Percentiles rank a stretch among this genome's conserved stretches.
Conservation (phyloP, 2,888 invertebrate genomes). For the Synanthedon myopaeformis region DNA sequence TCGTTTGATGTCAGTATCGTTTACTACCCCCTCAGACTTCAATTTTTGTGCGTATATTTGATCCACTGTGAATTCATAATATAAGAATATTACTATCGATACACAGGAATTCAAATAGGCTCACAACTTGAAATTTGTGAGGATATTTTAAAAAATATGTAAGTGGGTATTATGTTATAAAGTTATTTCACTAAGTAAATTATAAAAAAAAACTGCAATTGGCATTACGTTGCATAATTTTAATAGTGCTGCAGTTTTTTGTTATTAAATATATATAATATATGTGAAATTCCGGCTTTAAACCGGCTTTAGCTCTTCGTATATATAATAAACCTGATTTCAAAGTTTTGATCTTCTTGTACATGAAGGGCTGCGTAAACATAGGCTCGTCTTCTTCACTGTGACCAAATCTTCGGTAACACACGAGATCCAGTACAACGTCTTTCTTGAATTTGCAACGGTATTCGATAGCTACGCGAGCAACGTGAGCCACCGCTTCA, state of each 20-base stretch:
- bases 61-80: slow-evolving; percentile 62
- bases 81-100: too few species aligned
- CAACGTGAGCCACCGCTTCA: slow-evolving; percentile 90
- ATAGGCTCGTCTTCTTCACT: slow-evolving; percentile 96
- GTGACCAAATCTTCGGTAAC: slow-evolving; percentile 90
- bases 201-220: too few species aligned
- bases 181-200: too few species aligned
- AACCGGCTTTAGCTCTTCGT: background rate
- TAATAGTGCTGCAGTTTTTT: too few species aligned
- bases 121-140: too few species aligned
- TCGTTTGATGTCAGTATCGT: slow-evolving; percentile 73
- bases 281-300: too few species aligned
- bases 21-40: slow-evolving; percentile 78
- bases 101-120: too few species aligned
- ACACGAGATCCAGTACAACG: slow-evolving; percentile 85
- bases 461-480: slow-evolving; percentile 91
- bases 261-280: too few species aligned
- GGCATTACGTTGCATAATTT: too few species aligned
- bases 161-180: too few species aligned
- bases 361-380: slow-evolving; percentile 96
- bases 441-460: slow-evolving; percentile 88
- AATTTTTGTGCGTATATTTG: slow-evolving; percentile 80
- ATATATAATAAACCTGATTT: slow-evolving; percentile 32
- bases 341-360: slow-evolving; percentile 82
- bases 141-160: too few species aligned